These are phyloP conservation scores for Nestor notabilis DNA, from an alignment of 2,113 vertebrate genomes.

Conservation along the genomic window DNA sequence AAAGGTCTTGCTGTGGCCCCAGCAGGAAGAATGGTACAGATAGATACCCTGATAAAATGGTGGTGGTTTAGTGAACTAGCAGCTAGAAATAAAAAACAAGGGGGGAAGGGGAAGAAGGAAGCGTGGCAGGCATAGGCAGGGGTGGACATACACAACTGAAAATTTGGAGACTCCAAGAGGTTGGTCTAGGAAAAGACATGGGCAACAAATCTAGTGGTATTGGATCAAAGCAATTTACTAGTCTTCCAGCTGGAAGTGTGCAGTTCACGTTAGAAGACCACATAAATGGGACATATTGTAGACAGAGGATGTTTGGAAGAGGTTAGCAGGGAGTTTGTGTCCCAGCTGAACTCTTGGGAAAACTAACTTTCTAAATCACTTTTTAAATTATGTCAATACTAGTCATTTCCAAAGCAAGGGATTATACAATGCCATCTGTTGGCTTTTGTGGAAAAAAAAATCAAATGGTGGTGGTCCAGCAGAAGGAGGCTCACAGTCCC, in stretches of 20 bases:
- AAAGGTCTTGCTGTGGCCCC: not conserved
- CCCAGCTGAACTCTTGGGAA: slow-evolving; percentile 29
- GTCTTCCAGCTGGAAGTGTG: slow-evolving; percentile 62
- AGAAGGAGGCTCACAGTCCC: not conserved
- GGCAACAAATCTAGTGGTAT: not conserved
- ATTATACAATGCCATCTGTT: slow-evolving; percentile 38
- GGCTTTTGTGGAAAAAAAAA: not conserved
- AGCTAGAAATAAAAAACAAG: not conserved
- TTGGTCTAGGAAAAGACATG: slow-evolving; percentile 36
- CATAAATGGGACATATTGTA: not conserved
- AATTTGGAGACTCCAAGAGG: not conserved
- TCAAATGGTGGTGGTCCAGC: not conserved
- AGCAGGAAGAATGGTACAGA: not conserved
- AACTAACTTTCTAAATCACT: slow-evolving; percentile 13
- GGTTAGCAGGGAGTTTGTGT: not conserved
- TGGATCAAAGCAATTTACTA: not conserved
- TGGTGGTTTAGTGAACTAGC: not conserved
- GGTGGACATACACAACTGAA: not conserved
- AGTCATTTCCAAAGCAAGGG: not conserved
- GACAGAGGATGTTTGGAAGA: slow-evolving; percentile 46
- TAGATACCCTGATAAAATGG: not conserved
- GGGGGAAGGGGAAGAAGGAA: not conserved
- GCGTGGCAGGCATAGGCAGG: not conserved
- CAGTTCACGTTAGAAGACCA: slow-evolving; percentile 35
- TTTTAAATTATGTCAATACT: not conserved